A percentile compares a stretch with the other conserved stretches of the same genome.
phyloP scores from a whole-genome alignment of 37 sponge, comb jelly and placozoan species.

The Oscarella lobularis region DNA sequence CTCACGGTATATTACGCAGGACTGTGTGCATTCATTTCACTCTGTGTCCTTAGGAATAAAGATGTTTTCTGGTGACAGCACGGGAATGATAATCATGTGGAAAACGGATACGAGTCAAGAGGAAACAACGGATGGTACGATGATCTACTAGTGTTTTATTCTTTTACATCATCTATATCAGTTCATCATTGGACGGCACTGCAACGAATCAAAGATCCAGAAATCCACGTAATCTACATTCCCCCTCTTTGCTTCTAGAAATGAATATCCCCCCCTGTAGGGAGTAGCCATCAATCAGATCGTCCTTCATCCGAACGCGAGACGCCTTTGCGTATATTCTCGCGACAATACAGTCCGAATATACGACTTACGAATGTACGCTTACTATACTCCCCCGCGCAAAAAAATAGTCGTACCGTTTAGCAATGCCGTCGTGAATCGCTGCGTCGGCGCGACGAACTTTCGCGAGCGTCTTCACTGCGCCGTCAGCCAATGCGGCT shows the following conservation, averaged over 20 bases:
- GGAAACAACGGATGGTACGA: not conserved
- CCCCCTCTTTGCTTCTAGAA: not conserved
- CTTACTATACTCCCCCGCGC: not conserved
- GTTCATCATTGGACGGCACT: not conserved
- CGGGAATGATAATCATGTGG: constrained; percentile 44
- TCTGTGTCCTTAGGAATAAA: not conserved
- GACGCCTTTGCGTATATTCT: not conserved
- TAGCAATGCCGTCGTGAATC: not conserved
- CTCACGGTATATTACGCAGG: not conserved
- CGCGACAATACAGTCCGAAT: not conserved
- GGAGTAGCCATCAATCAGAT: not conserved
- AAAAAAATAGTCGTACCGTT: not conserved
- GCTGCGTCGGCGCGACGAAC: not conserved
- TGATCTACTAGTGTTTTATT: not conserved
- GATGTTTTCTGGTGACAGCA: constrained; percentile 56
- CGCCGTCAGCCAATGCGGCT: not conserved
- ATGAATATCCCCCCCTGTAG: not conserved
- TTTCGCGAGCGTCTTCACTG: not conserved
- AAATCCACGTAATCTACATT: not conserved
- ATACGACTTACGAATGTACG: not conserved
- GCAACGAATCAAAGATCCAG: not conserved
- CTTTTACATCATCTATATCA: not conserved
- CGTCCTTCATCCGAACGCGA: not conserved
- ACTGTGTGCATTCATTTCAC: not conserved
- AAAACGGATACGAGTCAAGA: not conserved